Evolutionary conservation across 2,113 vertebrate species (phyloP).

Genomic region (Odobenus rosmarus): DNA sequence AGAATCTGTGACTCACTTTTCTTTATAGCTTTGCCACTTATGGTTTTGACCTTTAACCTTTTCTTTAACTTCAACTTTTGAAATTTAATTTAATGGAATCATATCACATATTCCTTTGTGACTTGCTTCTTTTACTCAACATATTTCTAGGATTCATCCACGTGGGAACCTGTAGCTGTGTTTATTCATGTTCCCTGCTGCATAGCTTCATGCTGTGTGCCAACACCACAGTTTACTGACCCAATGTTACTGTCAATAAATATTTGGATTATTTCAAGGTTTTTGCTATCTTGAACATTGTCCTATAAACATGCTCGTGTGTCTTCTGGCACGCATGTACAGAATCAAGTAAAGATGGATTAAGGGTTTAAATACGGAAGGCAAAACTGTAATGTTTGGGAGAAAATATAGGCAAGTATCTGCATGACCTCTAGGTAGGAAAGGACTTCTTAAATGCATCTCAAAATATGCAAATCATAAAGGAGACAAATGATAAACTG

Average conservation of each 20-base stretch:
- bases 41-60: background rate
- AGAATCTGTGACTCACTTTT: background rate
- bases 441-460: background rate
- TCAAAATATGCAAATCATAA: background rate
- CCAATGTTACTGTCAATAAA: background rate
- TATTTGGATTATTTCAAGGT: background rate
- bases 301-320: background rate
- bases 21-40: background rate
- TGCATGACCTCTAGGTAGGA: background rate
- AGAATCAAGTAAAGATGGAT: background rate
- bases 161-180: background rate
- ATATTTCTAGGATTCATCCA: background rate
- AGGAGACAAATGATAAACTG: background rate
- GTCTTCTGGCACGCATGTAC: background rate
- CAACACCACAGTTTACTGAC: background rate
- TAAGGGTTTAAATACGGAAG: background rate
- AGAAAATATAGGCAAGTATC: background rate
- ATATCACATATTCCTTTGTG: background rate
- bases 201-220: background rate
- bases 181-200: background rate
- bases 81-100: background rate
- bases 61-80: background rate
- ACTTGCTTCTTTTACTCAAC: background rate
- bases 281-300: background rate
- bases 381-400: background rate